Evolutionary conservation across 2,797 vertebrate species (phyloP).

Genomic region (Phrynocephalus vlangalii): DNA sequence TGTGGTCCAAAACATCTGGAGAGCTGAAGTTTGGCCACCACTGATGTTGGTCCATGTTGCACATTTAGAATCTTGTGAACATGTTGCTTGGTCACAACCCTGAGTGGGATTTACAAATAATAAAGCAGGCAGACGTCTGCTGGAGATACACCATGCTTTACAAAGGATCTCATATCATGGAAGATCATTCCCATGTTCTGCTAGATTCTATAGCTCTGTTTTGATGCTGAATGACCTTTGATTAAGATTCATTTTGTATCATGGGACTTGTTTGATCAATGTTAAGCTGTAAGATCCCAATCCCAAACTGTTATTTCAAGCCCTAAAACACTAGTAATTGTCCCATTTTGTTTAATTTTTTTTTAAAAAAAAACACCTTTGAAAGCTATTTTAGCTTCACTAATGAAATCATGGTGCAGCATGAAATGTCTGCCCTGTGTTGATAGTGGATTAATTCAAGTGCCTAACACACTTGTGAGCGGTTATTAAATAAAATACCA

Average conservation of each 20-base stretch:
- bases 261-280: neutral
- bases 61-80: too few relatives aligned
- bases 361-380: neutral
- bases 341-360: neutral
- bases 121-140: too few relatives aligned
- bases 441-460: constrained; percentile 50
- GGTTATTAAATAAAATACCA: constrained; percentile 45
- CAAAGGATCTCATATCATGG: too few relatives aligned
- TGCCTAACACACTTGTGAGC: constrained; percentile 18
- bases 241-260: neutral
- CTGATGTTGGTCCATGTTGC: too few relatives aligned
- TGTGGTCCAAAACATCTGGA: too few relatives aligned
- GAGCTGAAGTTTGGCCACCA: too few relatives aligned
- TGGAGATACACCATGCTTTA: neutral
- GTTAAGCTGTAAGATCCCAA: neutral
- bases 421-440: constrained; percentile 39
- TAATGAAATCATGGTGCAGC: constrained; percentile 34
- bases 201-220: neutral
- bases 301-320: constrained; percentile 5
- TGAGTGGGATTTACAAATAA: neutral
- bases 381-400: neutral
- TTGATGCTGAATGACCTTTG: neutral
- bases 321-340: constrained; percentile 2
- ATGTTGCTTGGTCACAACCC: neutral
- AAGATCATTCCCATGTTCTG: too few relatives aligned